A percentile compares a stretch with the other conserved stretches of the same genome.
Conservation (phyloP, 2,888 invertebrate species). For the Drosophila helvetica region DNA sequence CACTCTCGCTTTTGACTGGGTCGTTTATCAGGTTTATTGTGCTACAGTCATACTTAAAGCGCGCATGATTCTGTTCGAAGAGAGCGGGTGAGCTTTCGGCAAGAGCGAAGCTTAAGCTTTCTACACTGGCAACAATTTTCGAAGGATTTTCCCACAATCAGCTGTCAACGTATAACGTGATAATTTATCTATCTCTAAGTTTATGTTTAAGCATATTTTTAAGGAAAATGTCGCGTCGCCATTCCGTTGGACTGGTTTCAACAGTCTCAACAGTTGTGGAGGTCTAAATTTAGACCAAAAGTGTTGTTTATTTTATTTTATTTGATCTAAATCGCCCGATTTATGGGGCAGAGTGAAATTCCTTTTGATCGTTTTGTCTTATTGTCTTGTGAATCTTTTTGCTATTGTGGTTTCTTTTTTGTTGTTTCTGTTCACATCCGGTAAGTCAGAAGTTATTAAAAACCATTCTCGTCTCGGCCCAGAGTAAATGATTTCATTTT, state of each 20-base stretch:
- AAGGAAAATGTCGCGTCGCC: conserved; percentile 43
- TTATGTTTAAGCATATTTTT: conserved; percentile 31
- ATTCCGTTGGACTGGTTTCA: conserved; percentile 33
- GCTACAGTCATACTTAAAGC: conserved; percentile 30
- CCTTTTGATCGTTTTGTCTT: conserved; percentile 44
- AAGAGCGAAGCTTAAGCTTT: conserved; percentile 4
- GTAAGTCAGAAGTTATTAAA: conserved; percentile 73
- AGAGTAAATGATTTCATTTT: conserved; percentile 80
- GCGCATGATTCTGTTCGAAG: conserved; percentile 14
- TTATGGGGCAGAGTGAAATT: conserved; percentile 54
- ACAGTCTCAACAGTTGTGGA: conserved; percentile 58
- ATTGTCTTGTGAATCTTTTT: conserved; percentile 60
- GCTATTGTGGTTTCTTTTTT: conserved; percentile 38
- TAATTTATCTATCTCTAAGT: conserved; percentile 38
- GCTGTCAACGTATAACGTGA: conserved; percentile 31
- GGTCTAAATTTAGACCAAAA: conserved; percentile 36
- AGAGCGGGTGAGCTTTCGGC: conserved; percentile 9
- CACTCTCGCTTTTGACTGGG: conserved; percentile 17
- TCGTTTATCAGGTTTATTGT: conserved; percentile 57
- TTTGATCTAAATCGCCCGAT: conserved; percentile 64
- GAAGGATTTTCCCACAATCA: conserved; percentile 16
- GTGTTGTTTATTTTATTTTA: conserved; percentile 70
- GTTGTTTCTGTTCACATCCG: conserved; percentile 61
- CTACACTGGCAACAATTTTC: conserved; percentile 24
- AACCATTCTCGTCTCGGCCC: conserved; percentile 59